Conservation (phyloP, 2,113 vertebrate genomes). For the Sinocyclocheilus maitianheensis region DNA sequence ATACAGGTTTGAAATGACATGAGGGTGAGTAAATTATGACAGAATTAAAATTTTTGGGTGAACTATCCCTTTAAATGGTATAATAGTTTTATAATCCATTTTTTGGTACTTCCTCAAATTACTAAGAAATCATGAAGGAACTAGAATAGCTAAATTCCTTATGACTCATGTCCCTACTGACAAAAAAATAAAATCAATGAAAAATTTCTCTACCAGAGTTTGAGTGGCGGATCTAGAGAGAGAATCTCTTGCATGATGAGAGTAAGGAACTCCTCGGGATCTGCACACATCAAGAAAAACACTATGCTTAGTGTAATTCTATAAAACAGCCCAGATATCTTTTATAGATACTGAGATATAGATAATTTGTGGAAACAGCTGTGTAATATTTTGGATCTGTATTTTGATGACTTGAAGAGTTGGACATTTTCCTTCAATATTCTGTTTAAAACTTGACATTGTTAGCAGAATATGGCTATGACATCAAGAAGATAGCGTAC, state of each 20-base stretch:
- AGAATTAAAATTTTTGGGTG: no score
- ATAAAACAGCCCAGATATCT: slow-evolving; percentile 2
- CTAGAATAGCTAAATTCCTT: background rate
- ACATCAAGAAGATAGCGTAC: slow-evolving; percentile 59
- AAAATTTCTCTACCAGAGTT: slow-evolving; percentile 75
- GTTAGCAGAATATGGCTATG: background rate
- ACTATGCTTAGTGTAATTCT: background rate
- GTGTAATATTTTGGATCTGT: slow-evolving; percentile 6
- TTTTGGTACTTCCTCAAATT: background rate
- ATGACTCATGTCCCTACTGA: background rate
- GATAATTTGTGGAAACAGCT: slow-evolving; percentile 20
- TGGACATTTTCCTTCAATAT: background rate
- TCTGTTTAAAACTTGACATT: slow-evolving; percentile 25
- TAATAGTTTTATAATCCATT: background rate
- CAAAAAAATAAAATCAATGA: background rate
- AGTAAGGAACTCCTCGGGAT: slow-evolving; percentile 90
- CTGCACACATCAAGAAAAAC: slow-evolving; percentile 64
- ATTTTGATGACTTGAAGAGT: slow-evolving; percentile 3
- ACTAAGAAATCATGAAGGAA: background rate
- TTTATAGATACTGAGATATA: slow-evolving; percentile 17
- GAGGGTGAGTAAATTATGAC: no score
- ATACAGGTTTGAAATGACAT: no score
- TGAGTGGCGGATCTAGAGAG: slow-evolving; percentile 83
- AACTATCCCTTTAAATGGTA: no score
- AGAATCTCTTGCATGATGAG: slow-evolving; percentile 88